Conservation (phyloP, 2,888 invertebrate genomes). For the Catotricha subobsoleta region DNA sequence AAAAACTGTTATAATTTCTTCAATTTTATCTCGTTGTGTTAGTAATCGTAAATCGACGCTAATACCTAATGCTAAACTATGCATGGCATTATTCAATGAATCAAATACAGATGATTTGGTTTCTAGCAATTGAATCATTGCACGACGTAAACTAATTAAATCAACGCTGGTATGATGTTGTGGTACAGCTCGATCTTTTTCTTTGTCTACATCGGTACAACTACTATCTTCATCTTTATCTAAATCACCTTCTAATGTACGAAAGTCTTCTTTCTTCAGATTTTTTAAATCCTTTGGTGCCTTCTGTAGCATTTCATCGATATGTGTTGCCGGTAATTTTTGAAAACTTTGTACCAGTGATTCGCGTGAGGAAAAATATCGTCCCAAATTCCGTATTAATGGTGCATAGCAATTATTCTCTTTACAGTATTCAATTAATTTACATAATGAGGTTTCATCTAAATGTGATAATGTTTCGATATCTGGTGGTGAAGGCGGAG, state of each 20-base stretch:
- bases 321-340: conserved; percentile 22
- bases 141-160: conserved; percentile 31
- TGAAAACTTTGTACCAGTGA: conserved; percentile 58
- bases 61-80: conserved; percentile 13
- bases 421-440: conserved; percentile 58
- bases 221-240: conserved; percentile 77
- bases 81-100: conserved; percentile 18
- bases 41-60: conserved; percentile 14
- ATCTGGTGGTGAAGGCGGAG: background rate
- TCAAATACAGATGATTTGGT: conserved; percentile 13
- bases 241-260: conserved; percentile 55
- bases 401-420: conserved; percentile 47
- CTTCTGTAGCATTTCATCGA: conserved; percentile 34
- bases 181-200: too few relatives aligned
- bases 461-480: conserved; percentile 31
- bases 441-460: conserved; percentile 56
- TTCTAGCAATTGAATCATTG: conserved; percentile 31
- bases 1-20: conserved; percentile 32
- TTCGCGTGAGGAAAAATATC: conserved; percentile 52
- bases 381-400: conserved; percentile 55
- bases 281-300: conserved; percentile 25
- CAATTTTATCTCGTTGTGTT: conserved; percentile 15
- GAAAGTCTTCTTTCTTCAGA: conserved; percentile 52
- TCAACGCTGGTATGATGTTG: conserved; percentile 35
- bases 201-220: too few relatives aligned